Conservation (phyloP, 53 echinoderm and acorn worm genomes). For the Stichopus horrens region DNA sequence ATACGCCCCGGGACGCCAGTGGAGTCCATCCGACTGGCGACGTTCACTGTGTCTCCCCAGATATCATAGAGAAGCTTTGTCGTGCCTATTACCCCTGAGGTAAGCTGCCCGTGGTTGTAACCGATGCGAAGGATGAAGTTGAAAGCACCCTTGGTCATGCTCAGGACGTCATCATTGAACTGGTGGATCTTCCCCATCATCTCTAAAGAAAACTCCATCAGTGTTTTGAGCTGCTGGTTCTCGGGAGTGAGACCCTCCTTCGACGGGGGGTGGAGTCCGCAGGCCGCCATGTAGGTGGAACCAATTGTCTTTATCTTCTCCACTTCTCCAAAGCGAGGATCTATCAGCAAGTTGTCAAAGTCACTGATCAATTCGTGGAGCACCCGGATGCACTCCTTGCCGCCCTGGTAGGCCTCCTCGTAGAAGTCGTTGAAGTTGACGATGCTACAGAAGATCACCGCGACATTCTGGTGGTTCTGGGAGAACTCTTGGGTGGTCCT, state of each 20-base stretch:
- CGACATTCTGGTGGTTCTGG: conserved; percentile 90
- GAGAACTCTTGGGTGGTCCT: conserved; percentile 80
- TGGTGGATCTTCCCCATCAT: conserved; percentile 76
- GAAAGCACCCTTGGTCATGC: conserved; percentile 92
- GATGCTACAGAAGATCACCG: conserved; percentile 95
- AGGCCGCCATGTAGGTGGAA: conserved; percentile 99
- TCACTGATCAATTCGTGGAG: conserved; percentile 96
- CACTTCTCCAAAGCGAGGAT: conserved; percentile 64
- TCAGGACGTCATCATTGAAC: conserved; percentile 90
- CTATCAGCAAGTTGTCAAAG: conserved; percentile 86
- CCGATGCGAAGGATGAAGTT: conserved; percentile 93
- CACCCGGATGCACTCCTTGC: conserved; percentile 92
- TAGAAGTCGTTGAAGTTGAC: conserved; percentile 99
- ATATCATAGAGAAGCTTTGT: conserved; percentile 99
- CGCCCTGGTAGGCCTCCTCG: conserved; percentile 86
- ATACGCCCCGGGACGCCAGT: conserved; percentile 82
- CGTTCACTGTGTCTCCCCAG: conserved; percentile 99
- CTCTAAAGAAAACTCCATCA: conserved; percentile 86
- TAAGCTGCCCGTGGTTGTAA: conserved; percentile 94
- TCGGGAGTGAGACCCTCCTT: conserved; percentile 32
- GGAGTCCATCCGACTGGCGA: conserved; percentile 98
- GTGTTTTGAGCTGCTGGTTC: conserved; percentile 59
- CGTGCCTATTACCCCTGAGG: conserved; percentile 96
- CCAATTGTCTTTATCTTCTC: conserved; percentile 99
- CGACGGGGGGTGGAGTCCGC: conserved; percentile 76